Conservation (phyloP, 2,797 vertebrate species). For the Florisuga fusca region DNA sequence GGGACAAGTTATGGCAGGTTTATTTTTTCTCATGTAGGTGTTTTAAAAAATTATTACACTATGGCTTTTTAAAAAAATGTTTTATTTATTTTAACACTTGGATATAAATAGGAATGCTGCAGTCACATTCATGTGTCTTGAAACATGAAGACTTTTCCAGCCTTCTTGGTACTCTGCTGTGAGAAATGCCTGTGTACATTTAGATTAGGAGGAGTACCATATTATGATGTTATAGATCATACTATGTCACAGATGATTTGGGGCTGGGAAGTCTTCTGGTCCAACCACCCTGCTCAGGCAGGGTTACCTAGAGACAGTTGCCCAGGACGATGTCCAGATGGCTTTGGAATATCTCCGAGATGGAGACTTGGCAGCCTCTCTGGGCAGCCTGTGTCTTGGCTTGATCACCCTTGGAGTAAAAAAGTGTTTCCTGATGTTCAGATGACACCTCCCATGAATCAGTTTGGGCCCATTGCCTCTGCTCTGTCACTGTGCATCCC, state of each 20-base stretch:
- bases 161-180: not conserved
- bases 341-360: not conserved
- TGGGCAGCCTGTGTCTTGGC: not conserved
- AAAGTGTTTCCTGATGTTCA: not conserved
- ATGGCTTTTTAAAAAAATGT: rapidly evolving
- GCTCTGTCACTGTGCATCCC: not conserved
- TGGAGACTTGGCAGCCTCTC: not conserved
- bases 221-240: not conserved
- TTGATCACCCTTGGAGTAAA: not conserved
- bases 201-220: not conserved
- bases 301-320: not conserved
- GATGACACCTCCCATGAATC: not conserved
- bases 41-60: not conserved
- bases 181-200: not conserved
- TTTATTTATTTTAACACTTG: not conserved
- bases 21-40: not conserved
- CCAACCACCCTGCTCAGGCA: not conserved
- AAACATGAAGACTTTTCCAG: not conserved
- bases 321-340: not conserved
- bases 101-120: not conserved
- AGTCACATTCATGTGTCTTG: not conserved
- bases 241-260: not conserved
- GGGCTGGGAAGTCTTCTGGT: not conserved
- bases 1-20: not conserved
- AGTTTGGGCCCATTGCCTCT: not conserved